Percentiles rank a stretch among this genome's conserved stretches.
phyloP scores from a whole-genome alignment of 2,113 vertebrate species.

The Miniopterus natalensis region DNA sequence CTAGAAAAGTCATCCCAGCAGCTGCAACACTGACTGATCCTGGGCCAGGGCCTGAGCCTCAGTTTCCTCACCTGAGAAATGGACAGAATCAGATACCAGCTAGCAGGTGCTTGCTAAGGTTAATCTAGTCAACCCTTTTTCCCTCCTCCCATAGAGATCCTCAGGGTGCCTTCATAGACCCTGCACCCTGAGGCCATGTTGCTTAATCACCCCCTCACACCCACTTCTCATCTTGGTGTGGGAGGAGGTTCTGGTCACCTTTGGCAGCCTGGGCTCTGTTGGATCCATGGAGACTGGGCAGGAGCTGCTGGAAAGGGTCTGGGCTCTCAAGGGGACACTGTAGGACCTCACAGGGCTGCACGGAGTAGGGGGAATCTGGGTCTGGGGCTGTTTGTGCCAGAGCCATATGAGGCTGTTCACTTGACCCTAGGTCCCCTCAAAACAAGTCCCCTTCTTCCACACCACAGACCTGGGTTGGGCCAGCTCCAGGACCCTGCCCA shows the following conservation, averaged over 20 bases:
- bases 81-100: neutral
- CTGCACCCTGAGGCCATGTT: neutral
- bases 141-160: neutral
- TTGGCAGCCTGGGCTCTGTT: neutral
- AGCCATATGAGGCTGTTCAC: neutral
- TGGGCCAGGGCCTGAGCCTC: neutral
- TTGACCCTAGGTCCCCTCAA: neutral
- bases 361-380: rapidly evolving
- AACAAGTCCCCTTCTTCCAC: neutral
- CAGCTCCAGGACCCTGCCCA: neutral
- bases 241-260: neutral
- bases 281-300: neutral
- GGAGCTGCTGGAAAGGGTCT: neutral
- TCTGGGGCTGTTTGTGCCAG: too few relatives aligned
- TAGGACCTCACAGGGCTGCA: neutral
- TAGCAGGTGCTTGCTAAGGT: neutral
- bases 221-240: neutral
- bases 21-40: neutral
- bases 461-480: neutral
- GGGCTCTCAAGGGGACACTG: neutral
- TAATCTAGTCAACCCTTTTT: neutral
- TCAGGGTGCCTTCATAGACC: neutral
- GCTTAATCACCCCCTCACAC: neutral
- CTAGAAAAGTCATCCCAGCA: neutral
- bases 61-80: constrained; percentile 45